Base-by-base conservation (phyloP, 2,888 invertebrate genomes). In the Parasteatoda lunata region DNA sequence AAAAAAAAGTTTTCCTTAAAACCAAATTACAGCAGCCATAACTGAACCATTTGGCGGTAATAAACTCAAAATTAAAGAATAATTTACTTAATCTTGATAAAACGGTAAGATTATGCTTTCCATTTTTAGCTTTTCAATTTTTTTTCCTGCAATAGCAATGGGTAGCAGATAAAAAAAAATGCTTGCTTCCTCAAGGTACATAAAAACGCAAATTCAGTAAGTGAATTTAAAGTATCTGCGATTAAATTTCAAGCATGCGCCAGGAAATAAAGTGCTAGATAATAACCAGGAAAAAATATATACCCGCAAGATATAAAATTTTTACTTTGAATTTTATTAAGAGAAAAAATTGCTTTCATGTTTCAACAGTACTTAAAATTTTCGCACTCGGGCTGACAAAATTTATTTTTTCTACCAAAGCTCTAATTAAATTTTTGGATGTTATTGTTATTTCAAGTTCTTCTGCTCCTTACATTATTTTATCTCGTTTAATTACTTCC, bases 401-500 rank as follows among this genome's bases (percentile, higher is more conserved):
- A 64, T 4, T 30, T 45, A 52, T 77, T 68, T 48, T n/a, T 77
- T 51, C 30, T 11, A 30, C 52, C 30, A 8, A 52, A 59, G 66
- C 47, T 79, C 64, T 79, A 79, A 79, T 79, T 79, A 79, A 79
- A 79, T 79, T 79, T 79, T 49, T 72, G 65, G 4, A 64, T 71
- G 49, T 71, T 71, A 79, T 65, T 79, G 79, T 79, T 70, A 69
- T 30, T 69, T 64, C 64, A 64, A 79, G 51, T 79, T 78, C 72
- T 70, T 49, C 65, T 79, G 54, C 79, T 13, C 30, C 15, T 49
- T 30, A 30, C 30, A 59, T 59, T 59, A n/a, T 79, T 79, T 79
- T 72, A 79, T 79, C 69, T 48, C 79, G 47, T 79, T 79, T 79
- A 79, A 79, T 79, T 79, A 79, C 79, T 71, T 8, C 52, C 65